Base-by-base conservation (phyloP, 2,113 vertebrate genomes). In the Grallaria varia region DNA sequence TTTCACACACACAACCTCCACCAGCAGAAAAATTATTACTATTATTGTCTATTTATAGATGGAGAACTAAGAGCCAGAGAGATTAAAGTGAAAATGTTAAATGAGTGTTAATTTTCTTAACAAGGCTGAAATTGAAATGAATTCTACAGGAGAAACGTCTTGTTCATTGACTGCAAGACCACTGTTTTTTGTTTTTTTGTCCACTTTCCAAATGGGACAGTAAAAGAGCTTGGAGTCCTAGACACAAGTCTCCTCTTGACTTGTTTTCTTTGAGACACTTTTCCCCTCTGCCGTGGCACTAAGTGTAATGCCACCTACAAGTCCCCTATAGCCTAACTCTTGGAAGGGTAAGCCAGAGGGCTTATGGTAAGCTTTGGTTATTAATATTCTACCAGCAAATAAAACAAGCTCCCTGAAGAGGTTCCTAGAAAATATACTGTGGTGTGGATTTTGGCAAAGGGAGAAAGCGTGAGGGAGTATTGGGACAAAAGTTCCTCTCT, bases 401-500 rank as follows among this genome's bases (percentile, higher is more conserved):
- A 37, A 71, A 49, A 84, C 28, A 60, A 56, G 22, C 3, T 14
- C 7, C 13, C 33, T 25, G 33, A 59, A 63, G 44, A 79, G 2
- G 1, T 50, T 42, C 45, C 79, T 68, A 60, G 22, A 50, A 86
- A 72, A 50, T 8, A 63, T 2, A 23, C 4, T 1, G 1, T 6
- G 25, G 12, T 0, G 1, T 17, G 45, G 63, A 37, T 74, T 87
- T 71, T 71, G 49, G 20, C 58, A 62, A 30, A 78, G 7, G n/a
- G n/a, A 85, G 42, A 52, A 87, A 75, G 45, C 10, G 8, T 0
- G 2, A 84, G 24, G 42, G 78, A 58, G 25, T 3, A 22, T 4
- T n/a, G 12, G 18, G 39, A 55, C 31, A 50, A 9, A 0, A 39
- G 28, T 7, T 4, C 3, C 8, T 37, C 21, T 37, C 58, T 49